Percentiles rank a stretch among this genome's conserved stretches.
Evolutionary conservation across 2,113 vertebrate genomes (phyloP).

Genomic region (Helogale parvula): DNA sequence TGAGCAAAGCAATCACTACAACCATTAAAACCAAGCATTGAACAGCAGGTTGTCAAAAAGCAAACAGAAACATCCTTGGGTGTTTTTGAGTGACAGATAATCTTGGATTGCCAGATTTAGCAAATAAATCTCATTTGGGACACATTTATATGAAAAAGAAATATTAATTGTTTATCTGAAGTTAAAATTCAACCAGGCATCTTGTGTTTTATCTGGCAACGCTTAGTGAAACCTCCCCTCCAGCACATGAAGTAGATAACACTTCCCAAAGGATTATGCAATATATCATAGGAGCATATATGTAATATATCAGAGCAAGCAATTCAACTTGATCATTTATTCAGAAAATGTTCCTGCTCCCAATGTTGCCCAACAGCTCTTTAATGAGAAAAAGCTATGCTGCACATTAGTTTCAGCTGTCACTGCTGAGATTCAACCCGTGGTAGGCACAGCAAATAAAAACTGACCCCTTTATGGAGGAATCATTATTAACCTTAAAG

Average conservation of each 20-base stretch:
- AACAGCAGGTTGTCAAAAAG: slow-evolving; percentile 27
- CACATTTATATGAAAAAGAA: not conserved
- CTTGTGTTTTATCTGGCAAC: not conserved
- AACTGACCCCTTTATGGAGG: not conserved
- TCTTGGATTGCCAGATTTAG: not conserved
- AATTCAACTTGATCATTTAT: slow-evolving; percentile 50
- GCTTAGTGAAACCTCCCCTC: not conserved
- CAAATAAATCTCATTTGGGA: slow-evolving; percentile 8
- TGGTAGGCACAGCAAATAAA: not conserved
- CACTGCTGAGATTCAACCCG: not conserved
- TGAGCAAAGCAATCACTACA: not conserved
- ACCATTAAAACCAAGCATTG: slow-evolving; percentile 15
- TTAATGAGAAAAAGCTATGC: slow-evolving; percentile 39
- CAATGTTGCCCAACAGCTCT: slow-evolving; percentile 30
- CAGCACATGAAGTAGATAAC: not conserved
- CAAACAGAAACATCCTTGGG: not conserved
- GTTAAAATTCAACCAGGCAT: not conserved
- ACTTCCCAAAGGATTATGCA: slow-evolving; percentile 36
- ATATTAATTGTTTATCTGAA: slow-evolving; percentile 31
- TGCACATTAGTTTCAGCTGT: not conserved
- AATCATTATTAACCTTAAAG: slow-evolving; percentile 41
- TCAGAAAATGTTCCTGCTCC: slow-evolving; percentile 28
- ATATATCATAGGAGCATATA: slow-evolving; percentile 17
- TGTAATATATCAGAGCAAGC: slow-evolving; percentile 13
- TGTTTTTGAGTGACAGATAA: not conserved